Conservation (phyloP, 2,888 invertebrate species). For the Parapristionchus giblindavisi region DNA sequence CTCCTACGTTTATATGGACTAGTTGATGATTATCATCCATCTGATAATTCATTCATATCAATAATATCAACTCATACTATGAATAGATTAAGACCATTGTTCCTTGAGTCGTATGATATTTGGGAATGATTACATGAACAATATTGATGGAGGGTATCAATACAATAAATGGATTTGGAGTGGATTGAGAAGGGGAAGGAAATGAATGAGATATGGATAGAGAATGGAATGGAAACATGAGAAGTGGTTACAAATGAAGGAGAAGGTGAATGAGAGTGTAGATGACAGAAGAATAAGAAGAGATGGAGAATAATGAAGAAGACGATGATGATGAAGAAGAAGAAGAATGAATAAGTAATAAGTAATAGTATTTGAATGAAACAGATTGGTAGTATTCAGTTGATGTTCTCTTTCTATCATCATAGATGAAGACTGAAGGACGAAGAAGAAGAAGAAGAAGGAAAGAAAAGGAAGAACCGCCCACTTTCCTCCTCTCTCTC, state of each 20-base stretch:
- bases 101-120: neutral
- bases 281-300: neutral
- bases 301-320: neutral
- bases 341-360: neutral
- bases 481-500: no score
- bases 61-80: neutral
- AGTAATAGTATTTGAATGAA: neutral
- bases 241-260: no score
- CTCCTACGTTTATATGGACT: conserved; percentile 65
- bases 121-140: neutral
- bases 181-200: conserved; percentile 9
- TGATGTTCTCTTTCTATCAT: no score
- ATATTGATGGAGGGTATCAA: neutral
- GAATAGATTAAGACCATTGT: neutral
- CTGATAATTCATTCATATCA: neutral
- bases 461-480: neutral
- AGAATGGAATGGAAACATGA: neutral
- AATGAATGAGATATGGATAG: conserved; percentile 2
- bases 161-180: neutral
- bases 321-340: neutral
- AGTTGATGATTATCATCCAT: no score
- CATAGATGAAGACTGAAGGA: no score
- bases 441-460: neutral
- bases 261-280: no score
- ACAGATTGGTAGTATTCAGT: neutral